A percentile compares a stretch with the other conserved stretches of the same genome.
These are phyloP conservation scores for Drosophila siamana DNA, from an alignment of 2,888 invertebrate species.

Conservation along the genomic window DNA sequence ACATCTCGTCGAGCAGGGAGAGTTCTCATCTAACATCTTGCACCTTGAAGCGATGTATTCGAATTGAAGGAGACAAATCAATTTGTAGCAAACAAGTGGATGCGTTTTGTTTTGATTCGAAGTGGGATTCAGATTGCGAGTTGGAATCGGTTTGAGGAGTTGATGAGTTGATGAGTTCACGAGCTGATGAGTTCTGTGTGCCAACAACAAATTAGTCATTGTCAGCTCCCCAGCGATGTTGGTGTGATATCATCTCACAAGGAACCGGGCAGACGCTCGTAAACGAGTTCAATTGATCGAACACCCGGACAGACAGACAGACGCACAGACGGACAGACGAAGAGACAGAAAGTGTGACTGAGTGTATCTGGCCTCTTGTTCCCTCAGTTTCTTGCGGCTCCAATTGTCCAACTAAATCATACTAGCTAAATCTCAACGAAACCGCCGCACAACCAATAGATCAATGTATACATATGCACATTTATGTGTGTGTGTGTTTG, in stretches of 20 bases:
- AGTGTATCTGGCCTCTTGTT: background rate
- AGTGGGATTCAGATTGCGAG: constrained; percentile 2
- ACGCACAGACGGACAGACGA: background rate
- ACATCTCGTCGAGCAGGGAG: too few species aligned
- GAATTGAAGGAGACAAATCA: constrained; percentile 29
- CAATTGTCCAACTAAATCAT: constrained; percentile 67
- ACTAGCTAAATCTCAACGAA: constrained; percentile 71
- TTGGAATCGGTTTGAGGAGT: constrained; percentile 26
- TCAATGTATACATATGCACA: constrained; percentile 26
- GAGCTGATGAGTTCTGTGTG: constrained; percentile 33
- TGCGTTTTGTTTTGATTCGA: constrained; percentile 34
- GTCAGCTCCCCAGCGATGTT: constrained; percentile 26
- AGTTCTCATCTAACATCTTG: background rate
- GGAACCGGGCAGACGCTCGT: constrained; percentile 20
- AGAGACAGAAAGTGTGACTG: constrained; percentile 4
- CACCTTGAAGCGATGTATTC: constrained; percentile 21
- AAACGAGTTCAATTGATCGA: constrained; percentile 67
- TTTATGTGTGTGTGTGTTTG: constrained; percentile 9
- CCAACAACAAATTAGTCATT: constrained; percentile 58
- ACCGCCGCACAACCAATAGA: constrained; percentile 62
- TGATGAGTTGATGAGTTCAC: constrained; percentile 43
- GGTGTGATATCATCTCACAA: constrained; percentile 49
- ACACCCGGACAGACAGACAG: constrained; percentile 1
- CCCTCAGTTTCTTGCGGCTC: constrained; percentile 25
- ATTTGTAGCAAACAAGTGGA: constrained; percentile 33